Conservation (phyloP, 2,113 vertebrate genomes). For the Psettodes erumei region DNA sequence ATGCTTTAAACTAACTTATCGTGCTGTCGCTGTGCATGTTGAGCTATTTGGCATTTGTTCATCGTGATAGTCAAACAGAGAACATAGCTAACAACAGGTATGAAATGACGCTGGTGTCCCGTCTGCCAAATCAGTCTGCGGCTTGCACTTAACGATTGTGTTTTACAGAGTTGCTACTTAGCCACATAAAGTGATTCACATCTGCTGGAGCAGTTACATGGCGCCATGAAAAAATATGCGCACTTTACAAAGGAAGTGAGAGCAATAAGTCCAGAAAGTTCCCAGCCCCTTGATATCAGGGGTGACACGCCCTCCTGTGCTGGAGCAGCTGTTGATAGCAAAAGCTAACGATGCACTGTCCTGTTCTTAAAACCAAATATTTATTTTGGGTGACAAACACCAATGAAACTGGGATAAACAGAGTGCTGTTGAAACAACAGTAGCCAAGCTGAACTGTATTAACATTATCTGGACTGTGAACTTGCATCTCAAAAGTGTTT, state of each 20-base stretch:
- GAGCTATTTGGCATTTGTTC: background rate
- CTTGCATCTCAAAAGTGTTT: too few species aligned
- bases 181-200: too few species aligned
- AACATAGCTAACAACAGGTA: slow-evolving; percentile 2
- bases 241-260: background rate
- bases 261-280: slow-evolving; percentile 44
- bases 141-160: background rate
- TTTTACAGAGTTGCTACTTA: background rate
- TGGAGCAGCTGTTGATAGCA: background rate
- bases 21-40: background rate
- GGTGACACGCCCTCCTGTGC: slow-evolving; percentile 12
- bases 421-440: too few species aligned
- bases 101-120: background rate
- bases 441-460: too few species aligned
- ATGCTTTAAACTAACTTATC: background rate
- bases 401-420: background rate
- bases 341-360: background rate
- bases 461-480: too few species aligned
- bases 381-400: background rate
- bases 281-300: background rate
- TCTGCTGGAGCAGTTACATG: background rate
- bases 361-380: background rate
- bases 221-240: background rate
- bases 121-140: background rate
- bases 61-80: background rate